phyloP scores from a whole-genome alignment of 2,888 invertebrate genomes.

The Volucella zonaria region DNA sequence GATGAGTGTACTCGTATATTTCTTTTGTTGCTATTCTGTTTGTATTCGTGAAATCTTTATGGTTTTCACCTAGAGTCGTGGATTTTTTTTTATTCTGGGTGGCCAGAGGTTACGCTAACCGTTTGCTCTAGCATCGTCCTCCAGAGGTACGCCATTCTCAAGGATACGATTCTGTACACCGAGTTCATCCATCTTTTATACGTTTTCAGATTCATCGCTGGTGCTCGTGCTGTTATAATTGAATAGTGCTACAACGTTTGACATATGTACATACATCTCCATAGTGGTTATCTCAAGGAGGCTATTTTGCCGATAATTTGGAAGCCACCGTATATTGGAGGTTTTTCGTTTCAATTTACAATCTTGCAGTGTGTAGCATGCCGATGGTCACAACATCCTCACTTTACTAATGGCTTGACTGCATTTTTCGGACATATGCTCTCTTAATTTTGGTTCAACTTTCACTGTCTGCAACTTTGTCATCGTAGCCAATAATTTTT shows the following conservation, averaged over 20 bases:
- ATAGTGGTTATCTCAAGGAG: no score
- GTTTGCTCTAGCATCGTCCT: neutral
- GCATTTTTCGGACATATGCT: neutral
- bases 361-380: neutral
- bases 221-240: neutral
- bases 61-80: no score
- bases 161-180: neutral
- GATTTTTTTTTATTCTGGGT: neutral
- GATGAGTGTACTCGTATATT: no score
- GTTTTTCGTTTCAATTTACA: no score
- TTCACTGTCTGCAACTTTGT: neutral
- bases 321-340: no score
- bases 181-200: neutral
- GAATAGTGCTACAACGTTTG: neutral
- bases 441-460: neutral
- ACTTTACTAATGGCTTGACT: neutral
- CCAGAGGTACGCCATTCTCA: neutral
- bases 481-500: neutral
- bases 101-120: neutral
- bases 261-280: neutral
- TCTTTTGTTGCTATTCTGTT: no score
- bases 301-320: no score
- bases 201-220: neutral
- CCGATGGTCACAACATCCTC: neutral
- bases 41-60: no score